A percentile compares a stretch with the other conserved stretches of the same genome.
These are phyloP conservation scores for Galago senegalensis DNA, from an alignment of 2,797 vertebrate genomes.

Conservation along the genomic window DNA sequence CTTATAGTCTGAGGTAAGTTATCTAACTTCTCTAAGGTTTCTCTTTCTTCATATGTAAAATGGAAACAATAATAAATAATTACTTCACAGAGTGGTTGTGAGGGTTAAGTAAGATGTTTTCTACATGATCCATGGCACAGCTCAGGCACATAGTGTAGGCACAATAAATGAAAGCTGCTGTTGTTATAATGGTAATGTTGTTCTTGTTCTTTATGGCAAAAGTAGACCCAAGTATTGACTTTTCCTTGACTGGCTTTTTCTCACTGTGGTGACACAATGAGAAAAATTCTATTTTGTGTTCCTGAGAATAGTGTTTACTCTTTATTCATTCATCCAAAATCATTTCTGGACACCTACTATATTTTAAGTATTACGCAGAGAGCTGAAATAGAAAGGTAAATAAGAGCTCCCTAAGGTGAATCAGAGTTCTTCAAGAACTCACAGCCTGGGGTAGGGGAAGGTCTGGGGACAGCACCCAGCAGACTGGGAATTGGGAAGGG, in stretches of 20 bases:
- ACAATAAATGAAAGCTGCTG: background rate
- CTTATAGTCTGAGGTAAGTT: background rate
- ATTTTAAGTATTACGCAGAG: background rate
- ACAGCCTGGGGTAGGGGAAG: background rate
- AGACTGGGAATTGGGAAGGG: background rate
- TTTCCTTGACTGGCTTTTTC: background rate
- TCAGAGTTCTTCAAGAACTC: background rate
- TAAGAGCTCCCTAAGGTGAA: background rate
- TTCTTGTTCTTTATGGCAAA: background rate
- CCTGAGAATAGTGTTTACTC: background rate
- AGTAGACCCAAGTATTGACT: background rate
- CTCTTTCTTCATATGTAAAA: constrained; percentile 36
- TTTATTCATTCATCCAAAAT: constrained; percentile 38
- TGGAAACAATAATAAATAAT: background rate
- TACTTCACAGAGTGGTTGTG: background rate
- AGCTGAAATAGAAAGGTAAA: background rate
- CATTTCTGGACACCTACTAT: background rate
- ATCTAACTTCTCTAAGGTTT: background rate
- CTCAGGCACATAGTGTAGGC: background rate
- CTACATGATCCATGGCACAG: background rate
- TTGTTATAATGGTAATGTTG: background rate
- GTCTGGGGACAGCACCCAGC: background rate
- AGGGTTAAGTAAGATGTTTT: constrained; percentile 27
- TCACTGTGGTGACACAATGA: background rate
- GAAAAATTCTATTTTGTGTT: constrained; percentile 32